phyloP scores from a whole-genome alignment of 1,140 invertebrate species.

The Tetraneura akinire region DNA sequence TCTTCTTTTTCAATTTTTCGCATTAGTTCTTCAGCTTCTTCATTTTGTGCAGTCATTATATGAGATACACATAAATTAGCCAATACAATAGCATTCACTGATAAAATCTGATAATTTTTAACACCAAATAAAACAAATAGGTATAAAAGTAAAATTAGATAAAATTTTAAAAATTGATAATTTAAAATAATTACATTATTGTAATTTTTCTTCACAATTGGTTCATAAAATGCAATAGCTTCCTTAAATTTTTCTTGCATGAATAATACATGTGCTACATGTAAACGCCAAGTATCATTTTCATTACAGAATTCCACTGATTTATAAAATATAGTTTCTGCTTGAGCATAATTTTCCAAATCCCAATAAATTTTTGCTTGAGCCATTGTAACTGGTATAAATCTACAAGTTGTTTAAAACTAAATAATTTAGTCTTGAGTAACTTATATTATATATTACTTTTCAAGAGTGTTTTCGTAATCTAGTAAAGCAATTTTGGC shows the following conservation, averaged over 20 bases:
- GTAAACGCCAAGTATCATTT: slow-evolving; percentile 94
- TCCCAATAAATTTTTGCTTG: slow-evolving; percentile 99
- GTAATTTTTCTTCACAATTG: slow-evolving; percentile 95
- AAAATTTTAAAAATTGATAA: slow-evolving; percentile 12
- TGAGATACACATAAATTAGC: slow-evolving; percentile 99
- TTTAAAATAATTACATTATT: slow-evolving; percentile 72
- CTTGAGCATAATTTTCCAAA: slow-evolving; percentile 90
- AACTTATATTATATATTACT: slow-evolving; percentile 61
- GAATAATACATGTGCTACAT: slow-evolving; percentile 97
- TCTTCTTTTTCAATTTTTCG: slow-evolving; percentile 98
- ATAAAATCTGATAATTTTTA: slow-evolving; percentile 70
- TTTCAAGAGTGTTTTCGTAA: slow-evolving; percentile 89
- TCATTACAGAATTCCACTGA: slow-evolving; percentile 98
- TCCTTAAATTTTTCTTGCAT: slow-evolving; percentile 99
- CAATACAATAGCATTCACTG: slow-evolving; percentile 93
- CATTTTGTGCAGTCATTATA: slow-evolving; percentile 98
- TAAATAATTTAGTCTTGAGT: not conserved
- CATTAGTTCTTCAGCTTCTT: slow-evolving; percentile 99
- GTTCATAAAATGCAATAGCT: slow-evolving; percentile 96
- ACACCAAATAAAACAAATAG: not conserved
- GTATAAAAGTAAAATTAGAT: not conserved
- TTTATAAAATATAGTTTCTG: slow-evolving; percentile 92
- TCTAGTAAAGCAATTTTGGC: slow-evolving; percentile 88
- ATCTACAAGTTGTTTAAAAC: slow-evolving; percentile 59
- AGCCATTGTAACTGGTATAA: slow-evolving; percentile 95